Evolutionary conservation across 1,140 invertebrate genomes (phyloP), one percentile per base, ranked within the genome.

Genomic region (Panulirus ornatus): DNA sequence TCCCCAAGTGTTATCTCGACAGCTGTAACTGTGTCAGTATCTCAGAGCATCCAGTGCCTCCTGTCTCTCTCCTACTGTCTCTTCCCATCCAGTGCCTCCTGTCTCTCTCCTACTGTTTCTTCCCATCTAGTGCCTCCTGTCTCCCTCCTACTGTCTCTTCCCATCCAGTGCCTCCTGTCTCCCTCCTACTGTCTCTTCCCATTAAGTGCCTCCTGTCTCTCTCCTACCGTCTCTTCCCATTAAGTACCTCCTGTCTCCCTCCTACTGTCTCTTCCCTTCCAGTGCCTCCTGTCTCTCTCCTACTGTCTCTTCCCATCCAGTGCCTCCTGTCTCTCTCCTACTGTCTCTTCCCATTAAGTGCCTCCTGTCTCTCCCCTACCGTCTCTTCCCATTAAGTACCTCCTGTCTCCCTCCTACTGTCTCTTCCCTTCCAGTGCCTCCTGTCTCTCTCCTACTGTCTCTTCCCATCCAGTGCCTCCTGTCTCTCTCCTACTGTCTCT

Each of bases 251-350:
- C 30, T 16, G 36, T n/a, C n/a, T 79, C 38, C 76, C 16, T 79
- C 44, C 8, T 79, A 27, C 27, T 44, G 38, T 79, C 44, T 79
- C 36, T 42, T 58, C 14, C 22, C 36, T 63, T 22, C 51, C 30
- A n/a, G n/a, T n/a, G n/a, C n/a, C n/a, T n/a, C 34, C 54, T 83
- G 5, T 14, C 63, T 47, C 76, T 47, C 76, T 11, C 76, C 76
- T 42, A 3, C 76, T 38, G 51, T 9, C 73, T 30, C 30, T 30
- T 36, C 40, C 40, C 34, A 22, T 42, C 8, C 76, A 79, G 42
- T 42, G 16, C 40, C 76, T 51, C n/a, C 76, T 42, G 16, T 79
- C 44, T 42, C 44, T 42, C 44, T 79, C 40, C 58, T 34, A 2
- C 54, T 34, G 5, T 34, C 9, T 66, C 11, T n/a, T 38, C 58